Evolutionary conservation across 2,888 invertebrate species (phyloP), one percentile per base, ranked within the genome.

Genomic region (Lycocerus yunnanus): DNA sequence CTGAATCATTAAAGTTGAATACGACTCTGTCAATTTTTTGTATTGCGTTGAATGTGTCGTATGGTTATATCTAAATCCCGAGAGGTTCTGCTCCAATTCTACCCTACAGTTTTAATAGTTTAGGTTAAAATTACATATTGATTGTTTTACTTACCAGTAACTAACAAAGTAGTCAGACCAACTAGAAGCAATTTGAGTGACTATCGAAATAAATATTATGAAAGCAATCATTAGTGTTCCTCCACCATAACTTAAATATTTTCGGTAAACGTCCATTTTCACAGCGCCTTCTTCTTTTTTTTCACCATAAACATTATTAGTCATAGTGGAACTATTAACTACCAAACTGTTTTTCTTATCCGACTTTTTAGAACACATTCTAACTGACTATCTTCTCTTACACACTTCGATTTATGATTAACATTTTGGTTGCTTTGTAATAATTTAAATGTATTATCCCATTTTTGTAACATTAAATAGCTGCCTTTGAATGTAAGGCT

Each of bases 401-500:
- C n/a, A 15, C 18, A 18, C 8, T 61, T 24, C 3, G 10, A 4
- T n/a, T 61, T 61, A 2, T 61, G 10, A 5, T 6, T 18, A 18
- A 18, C 18, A 13, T 43, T 6, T 6, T n/a, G n/a, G 5, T n/a
- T 43, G 5, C 43, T 43, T 68, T 15, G 68, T 67, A 27, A 67
- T 21, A 15, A 61, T 61, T 65, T 67, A 43, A 43, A 43, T 43
- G 43, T 43, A n/a, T 43, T n/a, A 0, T 94, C 94, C 13, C 20
- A 58, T 13, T 43, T 71, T 18, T 11, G 20, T 21, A 11, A 18
- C 14, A 15, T 15, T 15, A n/a, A 15, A 15, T 18, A 21, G 16
- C 15, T 90, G 66, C 92, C 92, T 2, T 91, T 91, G 0, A 91
- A 89, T 0, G 89, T 88, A 80, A 90, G 88, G 0, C 87, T 76